Base-by-base conservation (phyloP, 23 tunicate species). In the Oikopleura dioica region DNA sequence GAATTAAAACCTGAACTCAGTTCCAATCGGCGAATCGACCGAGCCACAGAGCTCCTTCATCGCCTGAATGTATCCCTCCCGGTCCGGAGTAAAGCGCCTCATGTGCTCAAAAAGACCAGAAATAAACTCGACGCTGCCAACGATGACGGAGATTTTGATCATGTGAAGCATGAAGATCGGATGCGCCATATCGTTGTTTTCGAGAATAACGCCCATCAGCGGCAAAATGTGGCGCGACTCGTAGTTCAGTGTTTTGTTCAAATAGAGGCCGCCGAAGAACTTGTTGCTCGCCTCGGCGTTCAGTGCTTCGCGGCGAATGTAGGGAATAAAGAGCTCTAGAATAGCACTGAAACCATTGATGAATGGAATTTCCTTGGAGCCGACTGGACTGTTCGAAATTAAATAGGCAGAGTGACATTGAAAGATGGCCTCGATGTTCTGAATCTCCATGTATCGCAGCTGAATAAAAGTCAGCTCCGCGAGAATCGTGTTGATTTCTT, bases 331-430 rank as follows among this genome's bases (percentile, higher is more conserved):
- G 16, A 63, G 33, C 33, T 63, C 72, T 2, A 63, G 26, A 63
- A 63, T 63, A 12, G 72, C 16, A 63, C 26, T 63, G 72, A 63
- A 63, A 63, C 72, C 72, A 28, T 63, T 63, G 29, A 63, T 63
- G 33, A 63, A 63, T 21, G 72, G 72, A 2, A 63, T 31, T 63
- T 63, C 72, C 33, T 63, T 63, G 30, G 72, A 63, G 16, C 30
- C 72, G 26, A 63, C 72, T 28, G 72, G 72, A 12, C 30, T 63
- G 16, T 63, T 23, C 33, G 72, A 23, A 63, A 63, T 63, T 12
- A 63, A 12, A 28, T 63, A 63, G 5, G 72, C 26, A 2, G 72
- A 63, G 33, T 63, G 26, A 31, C 72, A 63, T 63, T 24, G 72
- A 2, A 63, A 16, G 2, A 63, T 63, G 26, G 72, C 26, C 33